Evolutionary conservation across 1,140 invertebrate species (phyloP).

Genomic region (Drosophila carrolli): DNA sequence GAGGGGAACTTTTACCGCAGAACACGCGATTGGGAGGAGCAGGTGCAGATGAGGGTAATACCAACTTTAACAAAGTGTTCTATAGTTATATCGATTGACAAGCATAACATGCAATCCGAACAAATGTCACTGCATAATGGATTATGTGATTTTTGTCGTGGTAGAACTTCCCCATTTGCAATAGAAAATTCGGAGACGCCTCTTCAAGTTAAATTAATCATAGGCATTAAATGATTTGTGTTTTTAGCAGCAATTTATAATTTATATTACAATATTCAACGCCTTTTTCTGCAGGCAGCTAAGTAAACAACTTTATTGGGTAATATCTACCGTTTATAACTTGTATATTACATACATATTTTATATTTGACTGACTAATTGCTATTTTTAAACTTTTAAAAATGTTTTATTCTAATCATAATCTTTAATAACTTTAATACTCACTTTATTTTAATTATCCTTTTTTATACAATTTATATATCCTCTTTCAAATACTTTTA

Average conservation of each 20-base stretch:
- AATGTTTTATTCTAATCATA: too few species aligned
- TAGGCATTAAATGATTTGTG: conserved; percentile 12
- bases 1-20: conserved; percentile 34
- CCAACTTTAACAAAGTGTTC: conserved; percentile 3
- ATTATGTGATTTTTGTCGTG: conserved; percentile 18
- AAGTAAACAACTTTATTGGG: too few species aligned
- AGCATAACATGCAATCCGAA: conserved; percentile 33
- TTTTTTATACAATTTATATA: too few species aligned
- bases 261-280: not conserved
- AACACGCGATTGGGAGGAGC: conserved; percentile 36
- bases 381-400: too few species aligned
- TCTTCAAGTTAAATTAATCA: conserved; percentile 1
- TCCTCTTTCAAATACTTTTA: not conserved
- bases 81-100: conserved; percentile 29
- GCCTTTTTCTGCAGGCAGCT: not conserved
- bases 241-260: not conserved
- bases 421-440: too few species aligned
- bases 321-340: too few species aligned
- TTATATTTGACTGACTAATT: too few species aligned
- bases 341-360: too few species aligned
- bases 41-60: conserved; percentile 12
- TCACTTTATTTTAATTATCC: not conserved
- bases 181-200: conserved; percentile 3
- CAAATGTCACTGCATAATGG: conserved; percentile 27
- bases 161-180: conserved; percentile 22